A percentile compares a stretch with the other conserved stretches of the same genome.
These are phyloP conservation scores for Operophtera brumata DNA, from an alignment of 2,888 invertebrate genomes.

Conservation along the genomic window DNA sequence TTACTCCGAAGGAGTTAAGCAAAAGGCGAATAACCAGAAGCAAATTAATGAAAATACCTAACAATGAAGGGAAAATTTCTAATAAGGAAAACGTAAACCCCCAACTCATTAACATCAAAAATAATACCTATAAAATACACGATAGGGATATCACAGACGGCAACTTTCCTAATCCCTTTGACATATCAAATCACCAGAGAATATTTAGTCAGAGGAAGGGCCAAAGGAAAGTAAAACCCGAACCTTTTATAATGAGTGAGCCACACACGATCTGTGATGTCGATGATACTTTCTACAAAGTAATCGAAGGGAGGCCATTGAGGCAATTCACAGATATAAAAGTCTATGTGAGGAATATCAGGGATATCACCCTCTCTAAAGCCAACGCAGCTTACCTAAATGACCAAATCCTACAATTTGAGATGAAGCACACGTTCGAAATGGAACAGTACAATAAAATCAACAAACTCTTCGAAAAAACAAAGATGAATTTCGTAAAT, in stretches of 20 bases:
- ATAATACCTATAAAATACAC: conserved; percentile 10
- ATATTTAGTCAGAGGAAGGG: conserved; percentile 29
- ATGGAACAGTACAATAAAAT: conserved; percentile 30
- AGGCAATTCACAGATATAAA: conserved; percentile 40
- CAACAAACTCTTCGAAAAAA: conserved; percentile 17
- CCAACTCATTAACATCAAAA: conserved; percentile 9
- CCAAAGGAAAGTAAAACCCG: conserved; percentile 27
- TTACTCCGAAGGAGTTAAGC: conserved; percentile 26
- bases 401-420: conserved; percentile 41
- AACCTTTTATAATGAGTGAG: conserved; percentile 38
- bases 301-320: conserved; percentile 45
- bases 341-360: conserved; percentile 40
- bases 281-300: conserved; percentile 43
- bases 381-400: conserved; percentile 41
- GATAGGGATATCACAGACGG: conserved; percentile 25
- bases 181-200: conserved; percentile 31
- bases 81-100: conserved; percentile 28
- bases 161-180: conserved; percentile 35
- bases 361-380: conserved; percentile 39
- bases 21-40: conserved; percentile 22
- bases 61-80: conserved; percentile 15
- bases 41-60: conserved; percentile 26
- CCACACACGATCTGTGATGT: conserved; percentile 42
- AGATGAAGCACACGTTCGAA: conserved; percentile 31
- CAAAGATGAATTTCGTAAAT: conserved; percentile 32